phyloP scores from a whole-genome alignment of 2,797 vertebrate genomes.

The Eulemur coronatus region DNA sequence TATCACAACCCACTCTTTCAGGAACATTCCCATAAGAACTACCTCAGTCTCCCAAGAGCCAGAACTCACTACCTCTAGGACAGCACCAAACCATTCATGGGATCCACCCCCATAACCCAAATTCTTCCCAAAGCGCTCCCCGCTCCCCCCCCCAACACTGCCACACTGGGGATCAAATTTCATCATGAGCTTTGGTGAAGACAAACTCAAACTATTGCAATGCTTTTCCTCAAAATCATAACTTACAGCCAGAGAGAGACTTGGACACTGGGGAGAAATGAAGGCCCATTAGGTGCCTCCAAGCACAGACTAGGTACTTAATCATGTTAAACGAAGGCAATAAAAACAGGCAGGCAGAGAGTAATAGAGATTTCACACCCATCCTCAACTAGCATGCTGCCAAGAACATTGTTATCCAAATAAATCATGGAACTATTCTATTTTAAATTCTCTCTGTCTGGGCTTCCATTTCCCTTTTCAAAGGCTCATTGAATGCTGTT shows the following conservation, averaged over 20 bases:
- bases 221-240: neutral
- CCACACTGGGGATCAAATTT: neutral
- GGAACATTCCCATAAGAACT: neutral
- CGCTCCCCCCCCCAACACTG: too few relatives aligned
- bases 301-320: conserved; percentile 14
- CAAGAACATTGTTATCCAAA: conserved; percentile 47
- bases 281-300: conserved; percentile 1
- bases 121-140: neutral
- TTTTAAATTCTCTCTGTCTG: conserved; percentile 41
- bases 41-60: neutral
- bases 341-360: conserved; percentile 48
- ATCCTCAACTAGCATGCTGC: neutral
- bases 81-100: neutral
- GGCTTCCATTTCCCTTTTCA: neutral
- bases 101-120: neutral
- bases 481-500: conserved; percentile 41
- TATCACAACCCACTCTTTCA: neutral
- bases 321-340: conserved; percentile 7
- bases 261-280: neutral
- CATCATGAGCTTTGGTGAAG: neutral
- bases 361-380: conserved; percentile 22
- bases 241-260: neutral
- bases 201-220: neutral
- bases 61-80: neutral
- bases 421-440: conserved; percentile 55